These are phyloP conservation scores for Homalodisca vitripennis DNA, from an alignment of 1,140 invertebrate genomes.

Conservation along the genomic window DNA sequence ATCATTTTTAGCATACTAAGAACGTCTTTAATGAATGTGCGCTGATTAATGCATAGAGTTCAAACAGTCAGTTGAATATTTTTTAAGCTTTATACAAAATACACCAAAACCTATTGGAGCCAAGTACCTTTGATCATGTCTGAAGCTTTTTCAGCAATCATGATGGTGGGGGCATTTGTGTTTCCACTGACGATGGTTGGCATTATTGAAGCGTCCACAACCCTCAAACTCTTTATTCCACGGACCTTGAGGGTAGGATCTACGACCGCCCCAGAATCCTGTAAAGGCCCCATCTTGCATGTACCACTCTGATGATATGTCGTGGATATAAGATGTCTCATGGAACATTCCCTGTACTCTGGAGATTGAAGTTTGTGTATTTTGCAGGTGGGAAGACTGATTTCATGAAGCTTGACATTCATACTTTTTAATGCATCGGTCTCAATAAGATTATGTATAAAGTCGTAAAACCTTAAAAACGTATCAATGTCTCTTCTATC, in stretches of 20 bases:
- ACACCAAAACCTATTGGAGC: no score
- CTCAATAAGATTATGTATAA: conserved; percentile 23
- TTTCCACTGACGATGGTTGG: conserved; percentile 79
- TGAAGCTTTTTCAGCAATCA: conserved; percentile 84
- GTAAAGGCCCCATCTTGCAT: conserved; percentile 78
- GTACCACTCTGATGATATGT: conserved; percentile 82
- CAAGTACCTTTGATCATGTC: conserved; percentile 79
- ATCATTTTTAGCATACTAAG: no score
- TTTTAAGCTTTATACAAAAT: no score
- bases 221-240: conserved; percentile 71
- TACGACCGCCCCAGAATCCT: conserved; percentile 75
- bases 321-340: conserved; percentile 80
- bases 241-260: conserved; percentile 77
- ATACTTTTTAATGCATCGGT: conserved; percentile 40
- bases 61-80: no score
- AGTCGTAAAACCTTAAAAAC: conserved; percentile 53
- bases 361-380: conserved; percentile 69
- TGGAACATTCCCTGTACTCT: conserved; percentile 81
- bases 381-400: conserved; percentile 73
- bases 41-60: no score
- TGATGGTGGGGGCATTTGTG: conserved; percentile 81
- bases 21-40: no score
- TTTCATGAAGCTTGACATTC: conserved; percentile 56
- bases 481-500: conserved; percentile 64
- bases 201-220: conserved; percentile 89